Evolutionary conservation across 2,797 vertebrate genomes (phyloP).

Genomic region (Podargus strigoides): DNA sequence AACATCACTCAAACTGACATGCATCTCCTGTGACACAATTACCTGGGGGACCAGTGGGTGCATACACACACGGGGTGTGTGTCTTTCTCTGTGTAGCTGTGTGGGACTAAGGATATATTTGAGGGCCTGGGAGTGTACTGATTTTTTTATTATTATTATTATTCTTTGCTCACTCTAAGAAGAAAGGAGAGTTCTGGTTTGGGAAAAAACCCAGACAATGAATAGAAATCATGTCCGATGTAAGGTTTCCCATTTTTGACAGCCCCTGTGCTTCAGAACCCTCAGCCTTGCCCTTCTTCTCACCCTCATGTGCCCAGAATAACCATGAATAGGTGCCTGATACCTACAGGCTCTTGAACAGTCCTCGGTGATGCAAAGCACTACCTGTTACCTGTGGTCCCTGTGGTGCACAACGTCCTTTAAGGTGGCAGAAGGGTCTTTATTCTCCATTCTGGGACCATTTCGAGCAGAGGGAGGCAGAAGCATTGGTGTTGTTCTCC

Average conservation of each 20-base stretch:
- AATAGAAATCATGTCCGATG: background rate
- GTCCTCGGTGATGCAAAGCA: background rate
- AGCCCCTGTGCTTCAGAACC: background rate
- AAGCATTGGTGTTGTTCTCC: background rate
- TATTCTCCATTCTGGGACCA: background rate
- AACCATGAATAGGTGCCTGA: too few relatives aligned
- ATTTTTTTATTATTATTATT: background rate
- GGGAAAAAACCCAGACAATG: background rate
- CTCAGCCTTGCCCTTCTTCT: background rate
- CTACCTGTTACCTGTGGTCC: background rate
- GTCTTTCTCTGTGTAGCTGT: background rate
- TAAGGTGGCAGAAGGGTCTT: background rate
- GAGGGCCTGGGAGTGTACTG: background rate
- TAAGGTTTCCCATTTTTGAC: background rate
- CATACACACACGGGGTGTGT: background rate
- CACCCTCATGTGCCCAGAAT: background rate
- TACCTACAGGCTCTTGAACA: background rate
- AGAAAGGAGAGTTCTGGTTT: constrained; percentile 10
- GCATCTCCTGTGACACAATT: constrained; percentile 40
- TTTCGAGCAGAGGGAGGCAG: background rate
- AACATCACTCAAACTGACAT: constrained; percentile 54
- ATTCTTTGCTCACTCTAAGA: constrained; percentile 7
- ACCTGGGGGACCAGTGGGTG: constrained; percentile 4
- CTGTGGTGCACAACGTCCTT: background rate
- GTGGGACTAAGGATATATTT: background rate